Conservation (phyloP, 2,797 vertebrate genomes). For the Coendou prehensilis region DNA sequence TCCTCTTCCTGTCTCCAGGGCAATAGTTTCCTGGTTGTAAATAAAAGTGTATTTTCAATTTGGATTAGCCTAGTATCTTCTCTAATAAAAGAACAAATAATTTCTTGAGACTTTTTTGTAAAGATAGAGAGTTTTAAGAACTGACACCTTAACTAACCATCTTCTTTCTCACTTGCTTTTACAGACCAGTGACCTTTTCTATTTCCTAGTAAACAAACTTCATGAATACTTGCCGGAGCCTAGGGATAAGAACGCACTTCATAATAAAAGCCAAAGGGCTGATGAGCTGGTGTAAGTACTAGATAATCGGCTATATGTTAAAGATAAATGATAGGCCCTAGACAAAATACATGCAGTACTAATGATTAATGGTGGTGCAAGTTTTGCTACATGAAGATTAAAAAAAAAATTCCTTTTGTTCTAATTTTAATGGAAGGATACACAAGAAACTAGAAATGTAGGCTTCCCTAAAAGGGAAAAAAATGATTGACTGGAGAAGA, state of each 20-base stretch:
- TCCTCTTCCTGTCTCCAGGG: neutral
- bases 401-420: conserved; percentile 23
- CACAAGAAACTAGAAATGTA: conserved; percentile 6
- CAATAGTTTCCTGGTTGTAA: neutral
- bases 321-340: conserved; percentile 23
- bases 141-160: neutral
- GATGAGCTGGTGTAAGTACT: conserved; percentile 90
- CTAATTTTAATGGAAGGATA: conserved; percentile 34
- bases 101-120: conserved; percentile 54
- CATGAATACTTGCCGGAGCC: conserved; percentile 87
- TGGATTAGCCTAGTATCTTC: conserved; percentile 13
- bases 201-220: conserved; percentile 91
- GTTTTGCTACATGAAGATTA: conserved; percentile 45
- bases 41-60: conserved; percentile 37
- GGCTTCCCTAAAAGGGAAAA: neutral
- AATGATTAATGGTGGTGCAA: conserved; percentile 10
- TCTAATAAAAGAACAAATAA: conserved; percentile 1
- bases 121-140: conserved; percentile 43
- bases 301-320: neutral
- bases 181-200: conserved; percentile 91
- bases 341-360: neutral
- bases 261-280: conserved; percentile 82
- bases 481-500: neutral
- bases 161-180: conserved; percentile 68
- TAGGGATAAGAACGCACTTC: conserved; percentile 68